phyloP scores from a whole-genome alignment of 53 echinoderm and acorn worm species.

The Henricia sp. region DNA sequence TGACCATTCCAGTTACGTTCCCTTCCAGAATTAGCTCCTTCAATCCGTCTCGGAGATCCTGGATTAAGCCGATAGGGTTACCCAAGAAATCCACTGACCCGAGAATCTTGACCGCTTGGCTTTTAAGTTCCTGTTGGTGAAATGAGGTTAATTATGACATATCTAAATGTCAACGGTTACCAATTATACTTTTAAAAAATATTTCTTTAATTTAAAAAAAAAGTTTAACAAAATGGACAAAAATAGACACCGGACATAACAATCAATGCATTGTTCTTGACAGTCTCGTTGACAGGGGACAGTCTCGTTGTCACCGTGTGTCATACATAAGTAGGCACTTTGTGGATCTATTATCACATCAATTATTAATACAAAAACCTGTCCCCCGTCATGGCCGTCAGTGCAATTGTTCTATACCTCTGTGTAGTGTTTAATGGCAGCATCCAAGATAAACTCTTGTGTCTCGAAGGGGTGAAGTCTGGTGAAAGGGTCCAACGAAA shows the following conservation, averaged over 20 bases:
- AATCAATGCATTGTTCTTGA: too few relatives aligned
- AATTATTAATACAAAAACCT: too few relatives aligned
- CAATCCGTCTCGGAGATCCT: constrained; percentile 89
- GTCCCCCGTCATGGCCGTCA: too few relatives aligned
- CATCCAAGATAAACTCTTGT: constrained; percentile 80
- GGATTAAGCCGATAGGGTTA: constrained; percentile 92
- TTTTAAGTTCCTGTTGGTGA: constrained; percentile 79
- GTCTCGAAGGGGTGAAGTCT: constrained; percentile 94
- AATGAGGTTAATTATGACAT: neutral
- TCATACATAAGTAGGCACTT: too few relatives aligned
- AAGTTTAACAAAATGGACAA: too few relatives aligned
- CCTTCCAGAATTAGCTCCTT: constrained; percentile 85
- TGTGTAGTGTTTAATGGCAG: constrained; percentile 81
- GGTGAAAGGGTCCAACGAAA: constrained; percentile 88
- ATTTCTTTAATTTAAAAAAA: neutral
- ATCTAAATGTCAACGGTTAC: neutral
- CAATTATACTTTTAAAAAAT: neutral
- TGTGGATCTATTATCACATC: too few relatives aligned
- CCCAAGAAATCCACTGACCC: constrained; percentile 98
- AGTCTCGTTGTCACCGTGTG: too few relatives aligned
- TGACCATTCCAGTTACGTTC: constrained; percentile 85
- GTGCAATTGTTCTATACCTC: constrained; percentile 70
- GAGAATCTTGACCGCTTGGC: constrained; percentile 97
- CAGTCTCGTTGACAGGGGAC: too few relatives aligned
- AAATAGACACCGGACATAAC: too few relatives aligned